Evolutionary conservation across 2,113 vertebrate species (phyloP).

Genomic region (Eurystomus gularis): DNA sequence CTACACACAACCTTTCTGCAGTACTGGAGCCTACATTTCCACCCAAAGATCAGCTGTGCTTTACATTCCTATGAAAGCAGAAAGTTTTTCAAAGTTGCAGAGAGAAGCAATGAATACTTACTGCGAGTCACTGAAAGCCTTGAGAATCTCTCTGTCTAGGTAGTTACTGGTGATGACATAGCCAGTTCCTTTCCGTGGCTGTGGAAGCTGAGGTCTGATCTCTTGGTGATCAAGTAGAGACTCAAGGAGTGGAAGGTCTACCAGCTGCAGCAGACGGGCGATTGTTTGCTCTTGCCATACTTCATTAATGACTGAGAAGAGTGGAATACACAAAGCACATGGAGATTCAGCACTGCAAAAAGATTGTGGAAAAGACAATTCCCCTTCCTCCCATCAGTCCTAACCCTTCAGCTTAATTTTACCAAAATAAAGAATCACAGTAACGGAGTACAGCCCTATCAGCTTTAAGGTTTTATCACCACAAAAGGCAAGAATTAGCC

Average conservation of each 20-base stretch:
- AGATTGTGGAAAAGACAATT: not conserved
- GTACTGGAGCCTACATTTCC: not conserved
- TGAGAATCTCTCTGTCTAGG: constrained; percentile 92
- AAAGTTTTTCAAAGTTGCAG: not conserved
- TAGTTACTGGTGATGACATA: constrained; percentile 84
- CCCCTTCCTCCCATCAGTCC: not conserved
- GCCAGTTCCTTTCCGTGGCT: constrained; percentile 75
- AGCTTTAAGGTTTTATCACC: not conserved
- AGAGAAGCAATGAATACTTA: constrained; percentile 64
- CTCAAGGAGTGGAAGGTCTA: constrained; percentile 93
- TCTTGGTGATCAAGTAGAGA: constrained; percentile 81
- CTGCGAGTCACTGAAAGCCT: constrained; percentile 95
- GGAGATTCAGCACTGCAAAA: not conserved
- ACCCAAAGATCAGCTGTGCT: not conserved
- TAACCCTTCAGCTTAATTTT: not conserved
- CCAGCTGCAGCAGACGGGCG: constrained; percentile 88
- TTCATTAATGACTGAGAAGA: constrained; percentile 84
- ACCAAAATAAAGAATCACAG: not conserved
- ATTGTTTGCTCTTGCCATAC: constrained; percentile 95
- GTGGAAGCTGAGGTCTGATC: constrained; percentile 59
- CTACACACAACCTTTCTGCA: not conserved
- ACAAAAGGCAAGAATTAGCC: constrained; percentile 35
- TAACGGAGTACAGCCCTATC: not conserved
- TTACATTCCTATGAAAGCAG: not conserved
- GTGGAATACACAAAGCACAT: not conserved